Percentiles rank a stretch among this genome's conserved stretches.
phyloP scores from a whole-genome alignment of 2,888 invertebrate species.

The Phengaris arion region DNA sequence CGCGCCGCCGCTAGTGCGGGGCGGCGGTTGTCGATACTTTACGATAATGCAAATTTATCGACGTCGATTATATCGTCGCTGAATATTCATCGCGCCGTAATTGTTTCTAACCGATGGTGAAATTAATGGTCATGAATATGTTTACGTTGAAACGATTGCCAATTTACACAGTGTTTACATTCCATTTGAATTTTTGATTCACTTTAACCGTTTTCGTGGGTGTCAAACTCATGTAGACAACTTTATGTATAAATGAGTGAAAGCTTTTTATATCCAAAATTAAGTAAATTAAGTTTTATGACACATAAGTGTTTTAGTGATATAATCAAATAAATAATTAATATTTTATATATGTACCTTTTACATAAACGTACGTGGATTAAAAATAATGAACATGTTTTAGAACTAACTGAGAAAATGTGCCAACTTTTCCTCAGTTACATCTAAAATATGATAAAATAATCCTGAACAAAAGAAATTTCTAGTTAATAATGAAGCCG shows the following conservation, averaged over 20 bases:
- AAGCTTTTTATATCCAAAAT: background rate
- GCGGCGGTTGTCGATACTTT: slow-evolving; percentile 53
- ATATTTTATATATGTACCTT: no score
- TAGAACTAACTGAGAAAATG: no score
- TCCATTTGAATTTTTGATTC: slow-evolving; percentile 14
- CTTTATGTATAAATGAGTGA: background rate
- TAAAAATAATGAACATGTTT: no score
- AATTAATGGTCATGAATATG: slow-evolving; percentile 42
- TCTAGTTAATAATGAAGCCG: background rate
- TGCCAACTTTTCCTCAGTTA: no score
- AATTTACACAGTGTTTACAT: slow-evolving; percentile 32
- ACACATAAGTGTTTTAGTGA: background rate
- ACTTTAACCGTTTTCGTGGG: background rate
- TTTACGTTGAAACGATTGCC: slow-evolving; percentile 31
- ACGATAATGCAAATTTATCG: slow-evolving; percentile 53
- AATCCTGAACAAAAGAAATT: no score
- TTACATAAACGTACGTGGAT: no score
- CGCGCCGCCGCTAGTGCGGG: slow-evolving; percentile 41
- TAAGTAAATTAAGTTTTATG: background rate
- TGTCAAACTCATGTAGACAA: background rate
- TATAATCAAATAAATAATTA: no score
- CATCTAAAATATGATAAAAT: no score
- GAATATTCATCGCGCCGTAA: slow-evolving; percentile 56
- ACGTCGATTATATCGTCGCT: slow-evolving; percentile 54
- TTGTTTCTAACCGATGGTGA: slow-evolving; percentile 52